Evolutionary conservation across 2,113 vertebrate species (phyloP), one percentile per base, ranked within the genome.

Genomic region (Megaceryle maxima): DNA sequence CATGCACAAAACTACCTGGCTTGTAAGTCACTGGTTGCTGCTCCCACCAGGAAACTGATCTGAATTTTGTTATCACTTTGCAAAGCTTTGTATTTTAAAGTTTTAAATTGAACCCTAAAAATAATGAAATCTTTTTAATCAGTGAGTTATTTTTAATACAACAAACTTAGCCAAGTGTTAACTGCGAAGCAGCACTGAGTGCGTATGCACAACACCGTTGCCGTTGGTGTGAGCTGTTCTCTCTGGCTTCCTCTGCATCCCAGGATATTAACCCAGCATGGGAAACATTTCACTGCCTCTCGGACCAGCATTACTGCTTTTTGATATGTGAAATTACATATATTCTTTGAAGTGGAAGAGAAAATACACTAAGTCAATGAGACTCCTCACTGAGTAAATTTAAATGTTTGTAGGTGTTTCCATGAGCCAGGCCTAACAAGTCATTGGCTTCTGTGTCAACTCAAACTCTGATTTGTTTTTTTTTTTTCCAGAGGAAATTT

Each of bases 311-410:
- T 84, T 94, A 70, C 66, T 87, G 89, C 64, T 88, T 95, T 92
- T 90, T 97, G 92, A 84, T 91, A 93, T 94, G 88, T 97, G 95
- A 95, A 97, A 97, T 97, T 95, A 68, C 91, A 87, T 88, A 70
- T 94, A 55, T 88, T 62, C 88, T 87, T 74, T 89, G 83, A 94
- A 90, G 64, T 70, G 92, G 92, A 95, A 97, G 77, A 94, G 51
- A 41, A 93, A 77, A 19, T 94, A 16, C 35, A 37, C 66, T 87
- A 59, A 87, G 50, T 74, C 91, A 85, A 12, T 60, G 62, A 90
- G 59, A 80, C 53, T 79, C 17, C 53, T 83, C 63, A 56, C 31
- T n/a, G 48, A 62, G 74, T 73, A 83, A 43, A 84, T 80, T n/a
- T 90, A 64, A 92, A 73, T 7, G 13, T 90, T 55, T 83, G 59